phyloP scores from a whole-genome alignment of 2,113 vertebrate species.

The cat (Felis catus) region DNA sequence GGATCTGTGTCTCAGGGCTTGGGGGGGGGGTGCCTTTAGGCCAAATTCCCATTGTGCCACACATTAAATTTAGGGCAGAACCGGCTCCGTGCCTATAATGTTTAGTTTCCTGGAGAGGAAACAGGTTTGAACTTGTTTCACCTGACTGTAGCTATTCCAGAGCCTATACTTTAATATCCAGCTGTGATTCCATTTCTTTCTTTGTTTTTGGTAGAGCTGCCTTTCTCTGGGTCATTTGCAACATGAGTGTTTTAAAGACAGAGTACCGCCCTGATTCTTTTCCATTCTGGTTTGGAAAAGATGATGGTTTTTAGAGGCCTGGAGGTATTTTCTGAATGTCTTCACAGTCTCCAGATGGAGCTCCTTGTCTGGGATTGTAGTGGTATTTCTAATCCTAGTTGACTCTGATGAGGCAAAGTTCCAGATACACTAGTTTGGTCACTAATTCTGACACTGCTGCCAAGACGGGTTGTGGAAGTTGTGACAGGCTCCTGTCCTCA shows the following conservation, averaged over 20 bases:
- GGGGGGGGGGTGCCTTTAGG: background rate
- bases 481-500: background rate
- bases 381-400: background rate
- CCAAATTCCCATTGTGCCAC: constrained; percentile 13
- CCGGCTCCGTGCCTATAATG: background rate
- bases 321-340: constrained; percentile 13
- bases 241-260: background rate
- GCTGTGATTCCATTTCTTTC: background rate
- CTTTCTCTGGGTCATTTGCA: constrained; percentile 18
- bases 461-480: background rate
- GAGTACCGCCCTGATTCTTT: background rate
- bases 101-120: background rate
- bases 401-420: background rate
- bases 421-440: background rate
- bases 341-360: background rate
- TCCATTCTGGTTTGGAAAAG: constrained; percentile 27
- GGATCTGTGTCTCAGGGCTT: background rate
- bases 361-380: background rate
- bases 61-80: background rate
- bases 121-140: constrained; percentile 25
- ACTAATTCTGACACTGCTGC: background rate
- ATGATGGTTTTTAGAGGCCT: background rate
- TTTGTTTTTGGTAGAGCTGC: constrained; percentile 17
- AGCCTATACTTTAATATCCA: background rate
- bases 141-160: background rate